A percentile compares a stretch with the other conserved stretches of the same genome.
phyloP scores from a whole-genome alignment of 2,797 vertebrate genomes.

The Cheirogaleus major region DNA sequence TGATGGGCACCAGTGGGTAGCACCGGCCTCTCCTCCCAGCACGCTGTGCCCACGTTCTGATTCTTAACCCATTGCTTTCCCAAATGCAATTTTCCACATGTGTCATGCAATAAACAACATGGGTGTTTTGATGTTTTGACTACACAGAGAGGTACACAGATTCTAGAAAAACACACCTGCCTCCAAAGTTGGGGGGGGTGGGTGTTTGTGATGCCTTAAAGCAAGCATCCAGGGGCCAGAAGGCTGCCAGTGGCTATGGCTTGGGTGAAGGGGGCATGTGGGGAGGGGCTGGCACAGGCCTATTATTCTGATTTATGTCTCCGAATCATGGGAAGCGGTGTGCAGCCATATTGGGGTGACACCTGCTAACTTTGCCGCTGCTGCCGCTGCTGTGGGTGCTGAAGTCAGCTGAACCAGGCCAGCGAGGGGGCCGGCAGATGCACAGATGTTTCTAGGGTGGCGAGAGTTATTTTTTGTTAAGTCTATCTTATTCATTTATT shows the following conservation, averaged over 20 bases:
- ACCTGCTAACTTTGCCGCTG: slow-evolving; percentile 81
- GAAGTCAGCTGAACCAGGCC: slow-evolving; percentile 85
- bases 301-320: slow-evolving; percentile 83
- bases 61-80: not conserved
- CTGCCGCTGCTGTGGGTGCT: slow-evolving; percentile 76
- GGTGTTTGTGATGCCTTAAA: not conserved
- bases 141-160: not conserved
- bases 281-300: not conserved
- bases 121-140: not conserved
- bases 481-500: slow-evolving; percentile 30
- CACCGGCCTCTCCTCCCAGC: not conserved
- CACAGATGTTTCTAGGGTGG: slow-evolving; percentile 70
- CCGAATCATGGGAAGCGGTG: slow-evolving; percentile 75
- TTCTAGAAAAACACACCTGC: not conserved
- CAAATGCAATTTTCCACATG: not conserved
- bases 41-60: not conserved
- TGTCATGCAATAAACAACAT: not conserved
- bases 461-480: slow-evolving; percentile 2
- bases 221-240: not conserved
- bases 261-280: slow-evolving; percentile 18
- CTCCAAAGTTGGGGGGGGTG: not conserved
- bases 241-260: not conserved
- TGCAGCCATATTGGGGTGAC: slow-evolving; percentile 75
- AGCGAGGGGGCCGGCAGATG: slow-evolving; percentile 82
- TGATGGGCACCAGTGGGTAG: not conserved